Conservation (phyloP, 2,797 vertebrate genomes). For the Hirundo rustica region DNA sequence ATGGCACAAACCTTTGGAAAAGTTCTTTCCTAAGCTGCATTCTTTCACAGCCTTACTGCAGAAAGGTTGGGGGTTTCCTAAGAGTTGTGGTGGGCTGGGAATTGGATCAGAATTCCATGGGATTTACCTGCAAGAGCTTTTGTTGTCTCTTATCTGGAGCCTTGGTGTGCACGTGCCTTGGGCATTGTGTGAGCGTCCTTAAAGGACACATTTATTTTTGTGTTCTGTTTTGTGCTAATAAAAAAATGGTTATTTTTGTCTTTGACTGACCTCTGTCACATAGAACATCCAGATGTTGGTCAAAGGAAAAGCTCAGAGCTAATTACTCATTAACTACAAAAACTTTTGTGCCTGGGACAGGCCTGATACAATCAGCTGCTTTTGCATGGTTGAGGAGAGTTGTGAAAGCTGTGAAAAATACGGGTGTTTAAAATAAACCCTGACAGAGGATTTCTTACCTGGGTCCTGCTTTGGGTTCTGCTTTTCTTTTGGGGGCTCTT, state of each 20-base stretch:
- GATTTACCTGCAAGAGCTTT: not conserved
- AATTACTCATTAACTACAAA: not conserved
- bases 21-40: not conserved
- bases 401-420: not conserved
- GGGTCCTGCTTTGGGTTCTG: not conserved
- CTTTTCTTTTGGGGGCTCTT: not conserved
- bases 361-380: not conserved
- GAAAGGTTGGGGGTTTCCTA: not conserved
- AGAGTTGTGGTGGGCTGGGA: not conserved
- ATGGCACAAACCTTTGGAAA: not conserved
- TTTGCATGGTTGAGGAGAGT: not conserved
- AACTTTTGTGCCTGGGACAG: not conserved
- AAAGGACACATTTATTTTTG: not conserved
- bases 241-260: not conserved
- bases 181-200: not conserved
- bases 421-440: not conserved
- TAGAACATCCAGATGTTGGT: not conserved
- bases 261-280: not conserved
- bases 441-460: not conserved
- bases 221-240: not conserved
- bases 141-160: not conserved
- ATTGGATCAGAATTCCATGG: not conserved
- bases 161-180: not conserved
- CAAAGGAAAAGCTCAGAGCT: not conserved
- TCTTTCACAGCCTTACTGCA: not conserved